Evolutionary conservation across 2,888 invertebrate species (phyloP), one percentile per base, ranked within the genome.

Genomic region (Nycteola revayana): DNA sequence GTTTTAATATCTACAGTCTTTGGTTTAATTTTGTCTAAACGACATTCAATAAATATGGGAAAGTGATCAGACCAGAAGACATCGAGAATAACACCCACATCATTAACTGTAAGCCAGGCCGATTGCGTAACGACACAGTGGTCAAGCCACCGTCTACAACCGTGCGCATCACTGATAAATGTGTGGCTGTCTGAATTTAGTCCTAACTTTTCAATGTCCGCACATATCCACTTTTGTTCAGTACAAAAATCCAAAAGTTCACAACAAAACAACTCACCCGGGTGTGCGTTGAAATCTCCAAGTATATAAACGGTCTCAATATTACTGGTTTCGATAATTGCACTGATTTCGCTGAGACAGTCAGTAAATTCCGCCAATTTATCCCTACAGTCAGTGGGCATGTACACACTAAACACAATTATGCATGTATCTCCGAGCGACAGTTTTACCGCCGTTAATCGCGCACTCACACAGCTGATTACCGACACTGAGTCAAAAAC

Each of bases 41-140:
- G 27, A 42, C 51, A 48, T 7, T 31, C 18, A 3, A 49, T 2
- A 23, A 23, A 2, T 8, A 52, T 5, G 2, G 48, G 48, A 20
- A 33, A 39, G 17, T 52, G 48, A 10, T 48, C 51, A 0, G 51
- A 52, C 39, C 43, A 46, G 4, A 6, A 37, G 0, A 38, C 33
- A 9, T 42, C 42, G 23, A 46, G 33, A 0, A 9, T 6, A 5
- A 46, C 32, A 1, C 23, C 1, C 7, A 39, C 21, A 10, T 36
- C 11, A 1, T 1, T 7, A 17, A 46, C 9, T 1, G 34, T 14
- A 1, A 21, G 8, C 9, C 3, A 21, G 7, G 29, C 29, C 1
- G 23, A 11, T 4, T 8, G 8, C 5, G 29, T 14, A 7, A 29
- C 23, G 7, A 29, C 6, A 8, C 23, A 23, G 17, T 29, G 29